Base-by-base conservation (phyloP, 2,113 vertebrate species). In the Myrmecophaga tridactyla region DNA sequence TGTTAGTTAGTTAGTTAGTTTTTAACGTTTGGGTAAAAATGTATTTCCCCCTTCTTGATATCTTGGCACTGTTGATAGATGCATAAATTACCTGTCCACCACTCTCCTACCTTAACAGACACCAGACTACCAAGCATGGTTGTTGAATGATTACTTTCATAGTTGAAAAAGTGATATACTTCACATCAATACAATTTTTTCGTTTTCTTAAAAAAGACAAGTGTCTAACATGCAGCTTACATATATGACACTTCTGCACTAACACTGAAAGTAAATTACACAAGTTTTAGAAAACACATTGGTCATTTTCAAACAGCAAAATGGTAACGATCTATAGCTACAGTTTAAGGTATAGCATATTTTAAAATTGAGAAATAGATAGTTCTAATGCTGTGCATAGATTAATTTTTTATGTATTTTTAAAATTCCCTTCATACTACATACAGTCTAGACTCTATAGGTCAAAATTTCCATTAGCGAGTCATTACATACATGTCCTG, bases 381-480 rank as follows among this genome's bases (percentile, higher is more conserved):
- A 96, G 94, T 98, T 97, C 97, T 98, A 98, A 96, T 0, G 98
- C 98, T 98, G 98, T 98, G 98, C 98, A 99, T 98, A 99, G 98
- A 98, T 99, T 99, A 87, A 96, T 97, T 98, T 98, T 96, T 97
- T 10, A 1, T 94, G 96, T 95, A 97, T 97, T 98, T 70, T 85
- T 96, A 90, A 98, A 94, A 95, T 72, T 72, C 86, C 97, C 98
- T 98, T 98, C 98, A 97, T 97, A 92, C 95, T 86, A 96, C 96
- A 93, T 90, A 97, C 76, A 96, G 80, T 96, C 97, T 73, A 90
- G 20, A 96, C 87, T 96, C 87, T 90, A 75, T 72, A 95, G 78
- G 96, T 94, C 21, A 84, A 60, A 5, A 70, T 65, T 92, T 95
- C 65, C 83, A 65, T 7, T 85, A 86, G 72, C 86, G 27, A 65